Evolutionary conservation across 2,113 vertebrate species (phyloP).

Genomic region (Corythornis cristatus): DNA sequence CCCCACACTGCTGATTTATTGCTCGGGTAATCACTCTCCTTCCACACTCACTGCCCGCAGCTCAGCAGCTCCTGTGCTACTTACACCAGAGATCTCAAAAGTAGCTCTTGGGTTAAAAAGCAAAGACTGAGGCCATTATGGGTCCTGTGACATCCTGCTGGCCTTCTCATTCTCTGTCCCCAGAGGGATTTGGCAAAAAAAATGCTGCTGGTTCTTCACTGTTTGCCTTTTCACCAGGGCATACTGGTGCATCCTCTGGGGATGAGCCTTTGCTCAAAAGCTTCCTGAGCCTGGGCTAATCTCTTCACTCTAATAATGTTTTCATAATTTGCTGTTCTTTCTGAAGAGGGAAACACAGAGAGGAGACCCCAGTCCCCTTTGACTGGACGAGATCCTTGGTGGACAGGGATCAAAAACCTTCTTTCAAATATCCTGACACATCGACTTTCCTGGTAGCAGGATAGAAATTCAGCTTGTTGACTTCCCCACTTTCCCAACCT

Average conservation of each 20-base stretch:
- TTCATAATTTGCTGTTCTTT: neutral
- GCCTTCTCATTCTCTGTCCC: neutral
- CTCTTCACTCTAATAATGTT: neutral
- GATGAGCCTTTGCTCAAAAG: neutral
- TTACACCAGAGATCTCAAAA: neutral
- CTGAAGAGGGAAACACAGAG: rapidly evolving
- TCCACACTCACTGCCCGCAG: neutral
- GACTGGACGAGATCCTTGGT: rapidly evolving
- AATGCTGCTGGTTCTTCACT: rapidly evolving
- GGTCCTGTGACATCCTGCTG: neutral
- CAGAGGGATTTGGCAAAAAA: neutral
- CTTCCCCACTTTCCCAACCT: neutral
- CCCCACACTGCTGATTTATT: neutral
- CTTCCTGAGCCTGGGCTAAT: neutral
- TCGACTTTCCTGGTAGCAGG: rapidly evolving
- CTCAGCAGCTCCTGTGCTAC: neutral
- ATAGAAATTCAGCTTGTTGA: neutral
- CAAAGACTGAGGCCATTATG: rapidly evolving
- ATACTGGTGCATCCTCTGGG: neutral
- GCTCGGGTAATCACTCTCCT: neutral
- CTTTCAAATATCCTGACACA: neutral
- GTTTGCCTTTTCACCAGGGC: neutral
- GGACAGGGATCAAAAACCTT: neutral
- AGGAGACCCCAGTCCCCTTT: neutral
- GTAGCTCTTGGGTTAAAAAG: neutral